These are phyloP conservation scores for Drosophila pseudoananassae DNA, from an alignment of 1,140 invertebrate genomes.

Conservation along the genomic window DNA sequence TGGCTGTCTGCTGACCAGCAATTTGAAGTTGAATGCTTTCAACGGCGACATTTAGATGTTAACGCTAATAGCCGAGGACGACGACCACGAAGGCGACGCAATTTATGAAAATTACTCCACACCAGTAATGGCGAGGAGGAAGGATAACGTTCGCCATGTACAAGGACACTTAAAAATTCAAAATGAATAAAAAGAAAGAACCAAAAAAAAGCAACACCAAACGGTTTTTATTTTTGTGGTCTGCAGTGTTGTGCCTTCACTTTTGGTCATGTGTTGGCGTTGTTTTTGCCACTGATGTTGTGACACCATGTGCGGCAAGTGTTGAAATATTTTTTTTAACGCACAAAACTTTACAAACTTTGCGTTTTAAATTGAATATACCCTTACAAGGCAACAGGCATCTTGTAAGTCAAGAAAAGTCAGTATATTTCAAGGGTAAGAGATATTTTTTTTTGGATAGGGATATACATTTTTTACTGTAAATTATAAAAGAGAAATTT, in stretches of 20 bases:
- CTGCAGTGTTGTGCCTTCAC: conserved; percentile 45
- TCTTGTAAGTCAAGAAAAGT: neutral
- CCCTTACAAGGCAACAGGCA: conserved; percentile 2
- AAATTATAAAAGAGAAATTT: too few species aligned
- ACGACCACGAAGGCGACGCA: conserved; percentile 41
- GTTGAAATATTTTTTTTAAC: conserved; percentile 76
- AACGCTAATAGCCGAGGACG: conserved; percentile 75
- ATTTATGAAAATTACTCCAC: conserved; percentile 78
- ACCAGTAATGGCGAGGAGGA: conserved; percentile 53
- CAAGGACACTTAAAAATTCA: conserved; percentile 58
- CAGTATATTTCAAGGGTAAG: neutral
- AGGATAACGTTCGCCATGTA: conserved; percentile 52
- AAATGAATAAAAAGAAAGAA: conserved; percentile 16
- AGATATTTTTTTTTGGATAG: neutral
- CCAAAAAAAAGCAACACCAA: neutral
- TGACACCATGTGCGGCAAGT: conserved; percentile 79
- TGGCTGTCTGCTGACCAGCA: conserved; percentile 31
- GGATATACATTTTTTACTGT: too few species aligned
- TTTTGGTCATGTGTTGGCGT: conserved; percentile 41
- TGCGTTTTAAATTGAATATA: conserved; percentile 55
- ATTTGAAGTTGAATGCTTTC: conserved; percentile 59
- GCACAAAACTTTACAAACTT: conserved; percentile 73
- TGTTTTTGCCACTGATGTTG: conserved; percentile 48
- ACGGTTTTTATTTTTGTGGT: conserved; percentile 43
- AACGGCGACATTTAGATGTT: conserved; percentile 68